Evolutionary conservation across 2,888 invertebrate genomes (phyloP).

Genomic region (Drosophila longiperda): DNA sequence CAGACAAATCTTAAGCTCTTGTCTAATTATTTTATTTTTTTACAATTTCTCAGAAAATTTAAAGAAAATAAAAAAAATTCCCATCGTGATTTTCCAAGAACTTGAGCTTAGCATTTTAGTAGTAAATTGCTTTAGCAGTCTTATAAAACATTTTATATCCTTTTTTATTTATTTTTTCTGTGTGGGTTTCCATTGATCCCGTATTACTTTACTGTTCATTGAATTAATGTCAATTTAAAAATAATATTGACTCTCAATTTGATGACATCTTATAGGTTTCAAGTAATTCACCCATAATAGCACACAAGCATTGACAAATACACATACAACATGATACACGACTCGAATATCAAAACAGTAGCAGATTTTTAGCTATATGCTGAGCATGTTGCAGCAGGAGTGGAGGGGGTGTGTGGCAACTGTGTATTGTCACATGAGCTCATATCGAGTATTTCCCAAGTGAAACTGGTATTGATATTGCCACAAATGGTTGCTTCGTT

Average conservation of each 20-base stretch:
- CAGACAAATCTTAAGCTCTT: constrained; percentile 29
- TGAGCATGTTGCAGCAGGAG: background rate
- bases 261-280: constrained; percentile 37
- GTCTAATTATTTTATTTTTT: constrained; percentile 52
- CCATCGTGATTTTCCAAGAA: background rate
- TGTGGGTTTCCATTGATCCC: constrained; percentile 45
- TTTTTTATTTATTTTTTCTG: constrained; percentile 1
- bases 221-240: constrained; percentile 74
- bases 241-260: constrained; percentile 71
- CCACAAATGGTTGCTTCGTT: constrained; percentile 40
- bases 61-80: background rate
- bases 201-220: constrained; percentile 67
- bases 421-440: constrained; percentile 42
- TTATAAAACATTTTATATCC: constrained; percentile 1
- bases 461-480: constrained; percentile 32
- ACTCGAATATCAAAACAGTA: constrained; percentile 62
- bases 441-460: constrained; percentile 50
- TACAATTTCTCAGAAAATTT: constrained; percentile 18
- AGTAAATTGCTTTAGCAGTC: constrained; percentile 18
- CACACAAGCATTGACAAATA: constrained; percentile 12
- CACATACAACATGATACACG: constrained; percentile 41
- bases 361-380: constrained; percentile 32
- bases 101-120: constrained; percentile 13
- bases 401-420: constrained; percentile 5
- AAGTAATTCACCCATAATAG: constrained; percentile 30